phyloP scores from a whole-genome alignment of 2,888 invertebrate species.

The Ochropleura plecta region DNA sequence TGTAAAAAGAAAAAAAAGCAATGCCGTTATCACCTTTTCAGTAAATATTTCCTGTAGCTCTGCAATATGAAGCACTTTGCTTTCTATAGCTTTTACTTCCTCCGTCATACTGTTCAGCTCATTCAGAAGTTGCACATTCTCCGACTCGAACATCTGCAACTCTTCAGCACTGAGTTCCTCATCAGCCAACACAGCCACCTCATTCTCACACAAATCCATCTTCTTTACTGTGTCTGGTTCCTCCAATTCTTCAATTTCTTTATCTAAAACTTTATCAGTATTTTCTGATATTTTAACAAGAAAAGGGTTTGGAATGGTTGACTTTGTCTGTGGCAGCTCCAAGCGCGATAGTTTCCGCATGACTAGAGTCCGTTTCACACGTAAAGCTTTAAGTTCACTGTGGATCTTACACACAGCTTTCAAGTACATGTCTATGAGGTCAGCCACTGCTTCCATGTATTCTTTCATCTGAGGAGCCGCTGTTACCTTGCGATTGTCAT shows the following conservation, averaged over 20 bases:
- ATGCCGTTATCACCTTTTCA: slow-evolving; percentile 92
- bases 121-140: slow-evolving; percentile 96
- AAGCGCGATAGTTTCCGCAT: slow-evolving; percentile 94
- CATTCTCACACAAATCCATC: slow-evolving; percentile 84
- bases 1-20: not conserved
- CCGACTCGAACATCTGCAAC: slow-evolving; percentile 97
- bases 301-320: slow-evolving; percentile 81
- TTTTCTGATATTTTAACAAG: slow-evolving; percentile 73
- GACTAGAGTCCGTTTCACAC: slow-evolving; percentile 96
- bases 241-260: slow-evolving; percentile 67
- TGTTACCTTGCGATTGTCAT: slow-evolving; percentile 90
- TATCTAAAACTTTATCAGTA: slow-evolving; percentile 70
- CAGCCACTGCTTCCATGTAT: slow-evolving; percentile 94
- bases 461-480: slow-evolving; percentile 93
- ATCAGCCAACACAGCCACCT: slow-evolving; percentile 87
- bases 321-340: slow-evolving; percentile 84
- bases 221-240: slow-evolving; percentile 78
- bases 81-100: slow-evolving; percentile 97
- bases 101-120: slow-evolving; percentile 97
- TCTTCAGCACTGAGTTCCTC: slow-evolving; percentile 96
- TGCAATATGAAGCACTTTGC: slow-evolving; percentile 98
- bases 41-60: slow-evolving; percentile 98
- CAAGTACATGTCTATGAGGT: slow-evolving; percentile 94
- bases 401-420: slow-evolving; percentile 96
- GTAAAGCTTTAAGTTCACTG: slow-evolving; percentile 96